These are phyloP conservation scores for Xanthostigma xanthostigma DNA, from an alignment of 2,888 invertebrate genomes.

Conservation along the genomic window DNA sequence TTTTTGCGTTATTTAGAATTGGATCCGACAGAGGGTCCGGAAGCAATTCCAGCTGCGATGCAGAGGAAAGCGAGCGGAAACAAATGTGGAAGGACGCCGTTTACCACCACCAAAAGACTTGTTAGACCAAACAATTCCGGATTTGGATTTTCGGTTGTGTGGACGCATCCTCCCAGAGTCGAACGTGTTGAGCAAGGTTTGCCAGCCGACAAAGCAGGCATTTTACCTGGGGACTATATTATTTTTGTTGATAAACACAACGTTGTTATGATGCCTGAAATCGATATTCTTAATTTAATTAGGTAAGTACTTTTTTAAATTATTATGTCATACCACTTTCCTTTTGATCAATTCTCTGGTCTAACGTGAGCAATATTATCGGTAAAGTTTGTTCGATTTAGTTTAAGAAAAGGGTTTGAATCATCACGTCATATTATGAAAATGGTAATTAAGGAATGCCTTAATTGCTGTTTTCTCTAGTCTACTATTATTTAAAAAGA, in stretches of 20 bases:
- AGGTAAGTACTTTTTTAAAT: slow-evolving; percentile 23
- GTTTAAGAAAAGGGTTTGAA: background rate
- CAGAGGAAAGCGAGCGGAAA: slow-evolving; percentile 35
- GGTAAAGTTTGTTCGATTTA: too few relatives aligned
- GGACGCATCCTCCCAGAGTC: slow-evolving; percentile 77
- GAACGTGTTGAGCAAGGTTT: slow-evolving; percentile 70
- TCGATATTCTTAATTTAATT: slow-evolving; percentile 44
- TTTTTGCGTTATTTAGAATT: slow-evolving; percentile 61
- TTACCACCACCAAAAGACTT: slow-evolving; percentile 58
- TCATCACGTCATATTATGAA: too few relatives aligned
- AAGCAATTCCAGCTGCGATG: slow-evolving; percentile 37
- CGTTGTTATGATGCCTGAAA: slow-evolving; percentile 69
- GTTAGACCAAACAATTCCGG: slow-evolving; percentile 33
- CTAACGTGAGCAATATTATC: too few relatives aligned
- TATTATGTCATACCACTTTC: background rate
- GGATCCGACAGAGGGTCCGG: slow-evolving; percentile 55
- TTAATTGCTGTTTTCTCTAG: too few relatives aligned
- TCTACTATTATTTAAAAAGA: too few relatives aligned
- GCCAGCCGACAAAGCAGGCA: slow-evolving; percentile 70
- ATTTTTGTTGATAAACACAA: slow-evolving; percentile 79
- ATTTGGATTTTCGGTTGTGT: slow-evolving; percentile 75
- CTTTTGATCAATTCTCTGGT: too few relatives aligned
- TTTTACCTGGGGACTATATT: slow-evolving; percentile 72
- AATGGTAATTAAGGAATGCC: too few relatives aligned
- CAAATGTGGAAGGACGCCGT: slow-evolving; percentile 59